Conservation (phyloP, 2,113 vertebrate species). For the Brachypteracias leptosomus region DNA sequence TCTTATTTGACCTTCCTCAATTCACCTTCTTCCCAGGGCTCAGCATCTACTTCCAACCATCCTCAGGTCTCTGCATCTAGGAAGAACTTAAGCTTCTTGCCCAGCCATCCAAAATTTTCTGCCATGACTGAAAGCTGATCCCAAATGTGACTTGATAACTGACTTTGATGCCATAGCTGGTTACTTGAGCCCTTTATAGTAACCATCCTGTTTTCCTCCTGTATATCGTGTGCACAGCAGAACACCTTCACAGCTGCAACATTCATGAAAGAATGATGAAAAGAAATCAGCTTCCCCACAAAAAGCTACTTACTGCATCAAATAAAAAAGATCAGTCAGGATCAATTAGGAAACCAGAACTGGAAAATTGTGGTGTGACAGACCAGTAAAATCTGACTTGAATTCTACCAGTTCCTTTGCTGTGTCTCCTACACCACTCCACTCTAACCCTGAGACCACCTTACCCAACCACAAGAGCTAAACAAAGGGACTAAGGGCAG, state of each 20-base stretch:
- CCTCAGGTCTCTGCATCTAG: neutral
- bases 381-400: neutral
- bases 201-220: neutral
- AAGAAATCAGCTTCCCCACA: neutral
- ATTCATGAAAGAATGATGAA: neutral
- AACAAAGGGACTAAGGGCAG: neutral
- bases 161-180: neutral
- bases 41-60: neutral
- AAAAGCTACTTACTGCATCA: neutral
- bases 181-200: neutral
- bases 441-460: rapidly evolving
- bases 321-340: neutral
- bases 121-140: neutral
- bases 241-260: neutral
- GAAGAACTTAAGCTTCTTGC: neutral
- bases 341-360: neutral
- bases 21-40: neutral
- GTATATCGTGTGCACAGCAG: neutral
- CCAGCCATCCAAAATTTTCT: neutral
- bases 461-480: neutral
- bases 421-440: neutral
- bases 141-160: neutral
- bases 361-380: neutral
- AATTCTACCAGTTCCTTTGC: neutral
- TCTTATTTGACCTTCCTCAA: neutral